Conservation (phyloP, 2,888 invertebrate species). For the Hirtodrosophila alboralis region DNA sequence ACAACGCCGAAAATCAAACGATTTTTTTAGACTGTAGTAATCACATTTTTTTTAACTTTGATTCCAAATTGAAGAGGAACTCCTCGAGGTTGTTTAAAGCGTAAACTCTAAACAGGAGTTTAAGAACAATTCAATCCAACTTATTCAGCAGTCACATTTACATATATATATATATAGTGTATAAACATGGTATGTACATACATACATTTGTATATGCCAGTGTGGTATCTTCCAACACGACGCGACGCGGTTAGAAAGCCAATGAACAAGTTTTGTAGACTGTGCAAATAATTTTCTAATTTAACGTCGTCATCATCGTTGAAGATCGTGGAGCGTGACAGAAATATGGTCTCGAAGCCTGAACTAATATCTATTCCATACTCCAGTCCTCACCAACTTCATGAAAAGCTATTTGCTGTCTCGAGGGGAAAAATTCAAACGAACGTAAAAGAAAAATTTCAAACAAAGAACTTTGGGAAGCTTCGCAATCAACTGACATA, state of each 20-base stretch:
- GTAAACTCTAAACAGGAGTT: neutral
- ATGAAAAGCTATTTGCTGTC: too few relatives aligned
- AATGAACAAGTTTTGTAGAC: constrained; percentile 73
- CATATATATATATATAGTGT: neutral
- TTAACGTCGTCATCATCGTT: constrained; percentile 52
- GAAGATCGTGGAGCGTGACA: constrained; percentile 39
- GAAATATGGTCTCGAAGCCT: constrained; percentile 12
- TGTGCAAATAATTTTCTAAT: constrained; percentile 75
- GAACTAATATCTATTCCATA: constrained; percentile 15
- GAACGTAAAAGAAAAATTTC: constrained; percentile 2
- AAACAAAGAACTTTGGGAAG: constrained; percentile 13
- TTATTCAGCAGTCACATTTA: constrained; percentile 33
- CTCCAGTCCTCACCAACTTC: neutral
- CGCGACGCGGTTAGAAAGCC: constrained; percentile 66
- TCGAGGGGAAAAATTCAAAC: neutral
- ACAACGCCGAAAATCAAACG: neutral
- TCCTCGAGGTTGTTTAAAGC: neutral
- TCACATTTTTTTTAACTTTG: neutral
- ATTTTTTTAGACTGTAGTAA: constrained; percentile 19
- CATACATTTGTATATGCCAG: constrained; percentile 38
- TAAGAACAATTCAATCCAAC: constrained; percentile 21
- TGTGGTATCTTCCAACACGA: constrained; percentile 24
- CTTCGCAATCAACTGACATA: constrained; percentile 8
- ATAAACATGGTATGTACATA: constrained; percentile 2
- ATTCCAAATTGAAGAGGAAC: constrained; percentile 14